Evolutionary conservation across 1,140 invertebrate genomes (phyloP).

Genomic region (Brachionus rotundiformis): DNA sequence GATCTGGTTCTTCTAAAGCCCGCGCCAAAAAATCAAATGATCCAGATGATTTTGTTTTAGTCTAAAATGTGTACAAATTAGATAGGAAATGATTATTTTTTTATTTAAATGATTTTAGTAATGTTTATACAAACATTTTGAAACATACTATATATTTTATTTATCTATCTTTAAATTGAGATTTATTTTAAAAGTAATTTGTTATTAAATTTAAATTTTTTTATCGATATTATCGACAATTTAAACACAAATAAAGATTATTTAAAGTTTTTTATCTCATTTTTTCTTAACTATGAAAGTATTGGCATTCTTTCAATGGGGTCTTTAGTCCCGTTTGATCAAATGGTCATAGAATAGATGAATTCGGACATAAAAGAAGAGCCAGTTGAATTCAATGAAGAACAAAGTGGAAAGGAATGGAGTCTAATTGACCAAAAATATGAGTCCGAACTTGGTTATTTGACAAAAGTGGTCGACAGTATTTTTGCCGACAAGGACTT

Average conservation of each 20-base stretch:
- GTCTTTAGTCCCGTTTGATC: neutral
- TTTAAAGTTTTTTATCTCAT: neutral
- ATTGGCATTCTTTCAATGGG: neutral
- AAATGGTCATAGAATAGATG: neutral
- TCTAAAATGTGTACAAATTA: neutral
- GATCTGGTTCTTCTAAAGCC: neutral
- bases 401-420: neutral
- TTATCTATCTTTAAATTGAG: neutral
- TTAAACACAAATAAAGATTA: neutral
- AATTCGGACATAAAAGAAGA: neutral
- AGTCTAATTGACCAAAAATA: conserved; percentile 12
- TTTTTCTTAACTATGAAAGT: neutral
- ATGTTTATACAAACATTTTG: conserved; percentile 9
- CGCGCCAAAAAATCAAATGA: neutral
- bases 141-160: neutral
- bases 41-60: conserved; percentile 12
- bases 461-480: neutral
- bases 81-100: neutral
- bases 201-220: neutral
- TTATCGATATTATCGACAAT: neutral
- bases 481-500: neutral
- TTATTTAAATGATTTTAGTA: conserved; percentile 3
- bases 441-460: conserved; percentile 2
- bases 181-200: neutral
- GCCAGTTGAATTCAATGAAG: conserved; percentile 1